A percentile compares a stretch with the other conserved stretches of the same genome.
Conservation (phyloP, 2,797 vertebrate species). For the Cossypha niveicapilla region DNA sequence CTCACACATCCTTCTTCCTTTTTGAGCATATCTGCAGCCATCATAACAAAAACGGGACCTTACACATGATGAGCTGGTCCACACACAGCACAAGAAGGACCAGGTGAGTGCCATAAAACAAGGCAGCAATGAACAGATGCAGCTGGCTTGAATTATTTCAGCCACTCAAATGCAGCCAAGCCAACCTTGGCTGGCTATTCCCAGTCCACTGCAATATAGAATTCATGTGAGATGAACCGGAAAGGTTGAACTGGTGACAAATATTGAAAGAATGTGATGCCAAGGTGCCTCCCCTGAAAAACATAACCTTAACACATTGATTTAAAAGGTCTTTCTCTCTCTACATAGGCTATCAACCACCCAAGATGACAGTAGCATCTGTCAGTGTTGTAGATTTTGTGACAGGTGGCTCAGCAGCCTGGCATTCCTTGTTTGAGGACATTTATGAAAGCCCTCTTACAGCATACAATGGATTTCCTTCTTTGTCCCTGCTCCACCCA, state of each 20-base stretch:
- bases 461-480: neutral
- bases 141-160: neutral
- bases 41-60: neutral
- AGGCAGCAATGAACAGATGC: neutral
- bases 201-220: neutral
- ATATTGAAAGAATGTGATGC: neutral
- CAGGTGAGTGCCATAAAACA: neutral
- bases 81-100: neutral
- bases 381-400: neutral
- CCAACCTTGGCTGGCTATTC: conserved; percentile 11
- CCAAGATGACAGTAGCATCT: neutral
- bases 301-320: neutral
- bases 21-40: rapidly evolving
- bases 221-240: neutral
- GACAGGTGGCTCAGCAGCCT: neutral
- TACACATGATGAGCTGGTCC: neutral
- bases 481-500: neutral
- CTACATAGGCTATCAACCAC: neutral
- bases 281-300: neutral
- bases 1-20: neutral
- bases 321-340: neutral
- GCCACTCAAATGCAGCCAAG: neutral
- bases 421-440: neutral
- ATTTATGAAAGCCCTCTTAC: neutral
- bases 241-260: neutral